Conservation (phyloP, 2,797 vertebrate species). For the Valencia hispanica region DNA sequence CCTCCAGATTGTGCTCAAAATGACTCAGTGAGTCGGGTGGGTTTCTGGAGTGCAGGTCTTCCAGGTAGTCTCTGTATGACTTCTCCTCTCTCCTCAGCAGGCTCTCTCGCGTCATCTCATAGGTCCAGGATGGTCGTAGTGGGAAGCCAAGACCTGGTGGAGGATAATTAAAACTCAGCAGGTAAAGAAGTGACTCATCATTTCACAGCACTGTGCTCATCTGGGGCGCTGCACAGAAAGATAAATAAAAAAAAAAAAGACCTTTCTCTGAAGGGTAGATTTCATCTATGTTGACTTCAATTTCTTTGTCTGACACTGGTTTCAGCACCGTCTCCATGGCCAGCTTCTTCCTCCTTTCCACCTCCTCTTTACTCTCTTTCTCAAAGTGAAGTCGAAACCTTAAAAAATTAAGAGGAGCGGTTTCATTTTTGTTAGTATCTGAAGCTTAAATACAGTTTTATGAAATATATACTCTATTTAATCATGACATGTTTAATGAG, state of each 20-base stretch:
- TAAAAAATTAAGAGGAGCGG: not conserved
- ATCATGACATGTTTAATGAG: not conserved
- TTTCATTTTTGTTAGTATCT: not conserved
- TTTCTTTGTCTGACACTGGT: slow-evolving; percentile 78
- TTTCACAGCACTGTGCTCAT: slow-evolving; percentile 40
- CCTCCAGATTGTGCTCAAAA: slow-evolving; percentile 96
- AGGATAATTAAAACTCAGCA: slow-evolving; percentile 55
- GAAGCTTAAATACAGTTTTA: not conserved
- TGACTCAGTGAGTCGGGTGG: slow-evolving; percentile 86
- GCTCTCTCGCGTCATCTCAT: slow-evolving; percentile 89
- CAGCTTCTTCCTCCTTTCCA: slow-evolving; percentile 88
- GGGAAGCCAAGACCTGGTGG: slow-evolving; percentile 88
- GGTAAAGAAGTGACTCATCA: slow-evolving; percentile 41
- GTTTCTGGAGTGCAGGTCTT: slow-evolving; percentile 86
- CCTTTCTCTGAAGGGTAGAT: slow-evolving; percentile 87
- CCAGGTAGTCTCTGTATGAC: slow-evolving; percentile 86
- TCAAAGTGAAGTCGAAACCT: slow-evolving; percentile 93
- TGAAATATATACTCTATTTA: not conserved
- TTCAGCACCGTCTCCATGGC: slow-evolving; percentile 85
- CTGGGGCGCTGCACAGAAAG: slow-evolving; percentile 36
- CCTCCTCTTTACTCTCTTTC: slow-evolving; percentile 89
- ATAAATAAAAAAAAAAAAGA: slow-evolving; percentile 45
- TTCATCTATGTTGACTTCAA: slow-evolving; percentile 86
- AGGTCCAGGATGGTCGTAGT: slow-evolving; percentile 89
- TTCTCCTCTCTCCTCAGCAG: slow-evolving; percentile 88